Evolutionary conservation across 2,113 vertebrate genomes (phyloP), one percentile per base, ranked within the genome.

Genomic region (Hucho hucho): DNA sequence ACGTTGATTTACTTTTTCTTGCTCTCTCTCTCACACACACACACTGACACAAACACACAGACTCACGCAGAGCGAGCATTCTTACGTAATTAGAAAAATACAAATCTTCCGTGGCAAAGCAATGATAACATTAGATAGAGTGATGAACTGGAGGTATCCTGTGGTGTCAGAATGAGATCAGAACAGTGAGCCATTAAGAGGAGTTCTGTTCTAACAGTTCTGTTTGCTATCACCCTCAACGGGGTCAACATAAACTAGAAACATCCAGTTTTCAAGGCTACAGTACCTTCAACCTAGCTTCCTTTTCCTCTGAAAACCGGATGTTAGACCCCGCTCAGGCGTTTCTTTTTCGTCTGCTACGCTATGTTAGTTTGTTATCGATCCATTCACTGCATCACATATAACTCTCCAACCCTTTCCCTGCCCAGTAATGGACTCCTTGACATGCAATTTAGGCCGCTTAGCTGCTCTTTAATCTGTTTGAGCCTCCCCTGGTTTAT

Each of bases 391-490:
- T 81, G 79, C 78, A 75, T 72, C 20, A 25, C 70, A 76, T 79
- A 71, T 70, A 83, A 80, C 74, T 87, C 79, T 79, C 67, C 70
- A 70, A 77, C 28, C 69, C 64, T 75, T 84, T 75, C 12, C 43
- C 81, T 81, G 76, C 58, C 16, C 70, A 64, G 79, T 87, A 91
- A 88, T 86, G 77, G 79, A 88, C 73, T 85, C 79, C 85, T 88
- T 90, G 84, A 90, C 74, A 86, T 86, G 77, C 24, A 77, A 77
- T 90, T 88, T 81, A 89, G 59, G 75, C 26, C 26, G 69, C 64
- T 76, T 72, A 71, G 53, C 73, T 37, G 24, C 28, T 82, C 76
- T 89, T 86, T 89, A 92, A 92, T 91, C 89, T 86, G 81, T 72
- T 72, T 79, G 76, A 84, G 79, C 82, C 64, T 43, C 80, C 75